Evolutionary conservation across 2,888 invertebrate species (phyloP).

Genomic region (Lamproptera curius): DNA sequence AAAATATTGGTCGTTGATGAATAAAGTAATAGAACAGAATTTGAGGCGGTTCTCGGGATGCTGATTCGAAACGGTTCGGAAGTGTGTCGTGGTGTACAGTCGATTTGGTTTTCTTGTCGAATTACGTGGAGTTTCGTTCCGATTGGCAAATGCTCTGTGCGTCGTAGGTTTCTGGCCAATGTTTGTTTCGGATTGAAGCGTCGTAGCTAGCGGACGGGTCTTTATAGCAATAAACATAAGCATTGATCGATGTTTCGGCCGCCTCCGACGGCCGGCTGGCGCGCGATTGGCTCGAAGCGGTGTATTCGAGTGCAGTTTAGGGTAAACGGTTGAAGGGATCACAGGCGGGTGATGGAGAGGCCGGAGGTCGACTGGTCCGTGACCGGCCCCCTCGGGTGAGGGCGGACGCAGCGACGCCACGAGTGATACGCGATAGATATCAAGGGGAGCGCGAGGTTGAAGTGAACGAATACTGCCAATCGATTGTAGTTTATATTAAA

Average conservation of each 20-base stretch:
- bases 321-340: conserved; percentile 71
- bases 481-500: conserved; percentile 69
- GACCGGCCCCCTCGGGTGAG: neutral
- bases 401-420: conserved; percentile 22
- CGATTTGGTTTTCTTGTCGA: neutral
- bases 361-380: neutral
- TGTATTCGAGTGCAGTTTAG: conserved; percentile 41
- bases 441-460: conserved; percentile 40
- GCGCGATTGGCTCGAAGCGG: conserved; percentile 17
- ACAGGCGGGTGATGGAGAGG: conserved; percentile 48
- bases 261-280: conserved; percentile 5
- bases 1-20: conserved; percentile 47
- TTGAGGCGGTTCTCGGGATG: conserved; percentile 19
- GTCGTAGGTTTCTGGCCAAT: neutral
- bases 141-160: neutral
- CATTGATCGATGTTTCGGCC: neutral
- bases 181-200: neutral
- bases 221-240: neutral
- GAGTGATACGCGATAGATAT: conserved; percentile 52
- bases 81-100: neutral
- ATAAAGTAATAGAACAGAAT: conserved; percentile 32
- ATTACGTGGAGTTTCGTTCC: neutral
- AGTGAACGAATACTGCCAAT: conserved; percentile 73
- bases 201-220: neutral
- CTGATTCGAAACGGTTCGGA: neutral